Evolutionary conservation across 1,140 invertebrate genomes (phyloP).

Genomic region (Stegodyphus dumicola): DNA sequence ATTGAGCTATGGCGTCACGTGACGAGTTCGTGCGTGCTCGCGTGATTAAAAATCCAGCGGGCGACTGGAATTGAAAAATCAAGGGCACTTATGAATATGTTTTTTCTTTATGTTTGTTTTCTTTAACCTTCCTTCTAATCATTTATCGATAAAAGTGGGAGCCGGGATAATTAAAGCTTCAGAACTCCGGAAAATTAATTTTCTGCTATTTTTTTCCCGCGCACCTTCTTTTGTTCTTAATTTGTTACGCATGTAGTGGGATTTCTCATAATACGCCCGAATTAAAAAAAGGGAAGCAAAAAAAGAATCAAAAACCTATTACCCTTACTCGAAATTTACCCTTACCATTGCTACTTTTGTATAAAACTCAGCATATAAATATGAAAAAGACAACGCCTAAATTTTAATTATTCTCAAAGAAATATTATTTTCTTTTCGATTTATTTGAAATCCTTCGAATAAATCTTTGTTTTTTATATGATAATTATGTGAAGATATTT

Average conservation of each 20-base stretch:
- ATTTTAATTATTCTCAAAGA: no score
- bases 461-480: no score
- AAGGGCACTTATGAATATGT: constrained; percentile 41
- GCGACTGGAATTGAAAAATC: constrained; percentile 50
- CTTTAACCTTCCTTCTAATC: constrained; percentile 2
- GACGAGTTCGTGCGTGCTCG: constrained; percentile 25
- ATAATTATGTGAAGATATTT: no score
- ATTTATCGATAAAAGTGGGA: constrained; percentile 50
- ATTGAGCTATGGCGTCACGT: constrained; percentile 41
- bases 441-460: no score
- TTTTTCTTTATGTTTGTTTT: not conserved
- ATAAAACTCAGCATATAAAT: no score
- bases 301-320: no score
- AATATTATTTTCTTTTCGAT: no score
- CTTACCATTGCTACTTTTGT: no score
- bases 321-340: no score
- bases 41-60: constrained; percentile 46
- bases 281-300: no score
- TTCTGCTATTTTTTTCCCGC: constrained; percentile 20
- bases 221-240: constrained; percentile 7
- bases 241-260: constrained; percentile 14
- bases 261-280: no score
- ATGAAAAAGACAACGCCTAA: no score
- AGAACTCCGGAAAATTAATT: constrained; percentile 30
- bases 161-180: constrained; percentile 40